Evolutionary conservation across 2,888 invertebrate species (phyloP).

Genomic region (Morinoia aosen): DNA sequence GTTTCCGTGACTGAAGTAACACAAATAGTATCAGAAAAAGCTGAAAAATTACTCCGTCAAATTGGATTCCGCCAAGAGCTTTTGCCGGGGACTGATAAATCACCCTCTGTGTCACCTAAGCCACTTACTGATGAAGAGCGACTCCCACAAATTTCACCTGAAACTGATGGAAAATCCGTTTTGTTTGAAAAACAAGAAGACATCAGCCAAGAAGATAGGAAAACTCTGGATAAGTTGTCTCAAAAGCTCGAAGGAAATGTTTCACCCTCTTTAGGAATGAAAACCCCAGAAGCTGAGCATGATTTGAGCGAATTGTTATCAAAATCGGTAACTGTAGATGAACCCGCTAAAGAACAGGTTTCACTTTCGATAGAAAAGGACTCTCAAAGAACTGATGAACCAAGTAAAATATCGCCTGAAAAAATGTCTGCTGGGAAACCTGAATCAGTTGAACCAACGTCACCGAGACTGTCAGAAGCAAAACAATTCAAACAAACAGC

Average conservation of each 20-base stretch:
- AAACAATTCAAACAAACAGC: too few species aligned
- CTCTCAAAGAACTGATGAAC: neutral
- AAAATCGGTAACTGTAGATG: neutral
- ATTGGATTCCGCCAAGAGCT: too few species aligned
- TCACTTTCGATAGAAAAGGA: neutral
- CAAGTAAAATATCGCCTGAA: neutral
- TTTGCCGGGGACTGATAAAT: neutral
- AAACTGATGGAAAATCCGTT: neutral
- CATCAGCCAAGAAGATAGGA: neutral
- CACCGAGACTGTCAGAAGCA: too few species aligned
- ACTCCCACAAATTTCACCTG: neutral
- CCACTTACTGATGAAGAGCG: neutral
- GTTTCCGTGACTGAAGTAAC: constrained; percentile 35
- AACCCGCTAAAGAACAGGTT: neutral
- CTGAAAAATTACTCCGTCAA: neutral
- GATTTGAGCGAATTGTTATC: neutral
- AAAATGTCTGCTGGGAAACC: neutral
- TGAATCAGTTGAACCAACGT: too few species aligned
- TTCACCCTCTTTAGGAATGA: neutral
- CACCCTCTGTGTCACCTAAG: neutral
- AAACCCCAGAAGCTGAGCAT: neutral
- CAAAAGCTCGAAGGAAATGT: neutral
- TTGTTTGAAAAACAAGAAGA: neutral
- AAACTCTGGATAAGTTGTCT: neutral
- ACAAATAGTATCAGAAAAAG: constrained; percentile 6